Percentiles rank a stretch among this genome's conserved stretches.
These are phyloP conservation scores for Drosophila teissieri DNA, from an alignment of 1,140 invertebrate species.

Conservation along the genomic window DNA sequence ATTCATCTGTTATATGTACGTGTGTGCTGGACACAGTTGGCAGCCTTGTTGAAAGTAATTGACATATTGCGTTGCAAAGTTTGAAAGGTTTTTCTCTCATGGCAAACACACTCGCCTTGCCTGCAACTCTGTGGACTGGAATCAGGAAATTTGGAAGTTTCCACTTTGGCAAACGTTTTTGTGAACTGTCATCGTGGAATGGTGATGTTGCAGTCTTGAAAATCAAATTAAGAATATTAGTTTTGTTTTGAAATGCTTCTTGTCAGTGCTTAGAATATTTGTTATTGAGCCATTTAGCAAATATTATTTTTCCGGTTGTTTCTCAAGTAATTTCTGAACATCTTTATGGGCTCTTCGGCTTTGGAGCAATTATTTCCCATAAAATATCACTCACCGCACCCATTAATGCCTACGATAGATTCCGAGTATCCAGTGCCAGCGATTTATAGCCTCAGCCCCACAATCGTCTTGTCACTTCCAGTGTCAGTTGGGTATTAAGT, in stretches of 20 bases:
- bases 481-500: conserved; percentile 64
- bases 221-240: background rate
- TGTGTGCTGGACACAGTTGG: conserved; percentile 65
- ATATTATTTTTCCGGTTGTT: background rate
- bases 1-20: conserved; percentile 59
- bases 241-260: background rate
- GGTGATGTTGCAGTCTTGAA: conserved; percentile 5
- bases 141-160: conserved; percentile 28
- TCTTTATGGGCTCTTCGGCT: background rate
- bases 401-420: conserved; percentile 30
- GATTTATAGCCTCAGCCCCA: conserved; percentile 54
- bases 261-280: background rate
- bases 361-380: background rate
- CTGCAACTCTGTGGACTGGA: conserved; percentile 3
- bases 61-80: conserved; percentile 77
- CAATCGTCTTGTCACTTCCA: conserved; percentile 24
- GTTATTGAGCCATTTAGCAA: background rate
- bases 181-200: background rate
- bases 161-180: conserved; percentile 11
- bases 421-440: conserved; percentile 37
- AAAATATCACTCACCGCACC: conserved; percentile 10
- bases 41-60: conserved; percentile 76
- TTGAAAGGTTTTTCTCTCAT: conserved; percentile 62
- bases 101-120: background rate
- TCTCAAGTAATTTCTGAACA: too few relatives aligned